Percentiles rank a stretch among this genome's conserved stretches.
These are phyloP conservation scores for Vollenhovia emeryi DNA, from an alignment of 1,140 invertebrate species.

Conservation along the genomic window DNA sequence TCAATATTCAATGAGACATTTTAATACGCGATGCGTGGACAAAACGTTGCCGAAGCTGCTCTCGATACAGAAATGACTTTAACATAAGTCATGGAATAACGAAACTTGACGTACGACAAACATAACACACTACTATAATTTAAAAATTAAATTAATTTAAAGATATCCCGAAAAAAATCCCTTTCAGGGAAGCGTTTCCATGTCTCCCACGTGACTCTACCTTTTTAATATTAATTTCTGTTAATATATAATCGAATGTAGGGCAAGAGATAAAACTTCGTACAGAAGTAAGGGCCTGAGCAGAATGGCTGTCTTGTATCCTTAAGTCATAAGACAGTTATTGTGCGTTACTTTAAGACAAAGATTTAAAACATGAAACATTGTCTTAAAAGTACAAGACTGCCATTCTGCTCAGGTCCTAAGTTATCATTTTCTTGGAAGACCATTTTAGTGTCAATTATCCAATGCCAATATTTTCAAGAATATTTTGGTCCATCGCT, in stretches of 20 bases:
- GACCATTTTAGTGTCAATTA: background rate
- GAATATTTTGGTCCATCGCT: background rate
- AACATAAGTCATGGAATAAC: background rate
- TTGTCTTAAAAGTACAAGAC: no score
- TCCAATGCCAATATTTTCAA: background rate
- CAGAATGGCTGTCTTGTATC: no score
- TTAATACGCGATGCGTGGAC: slow-evolving; percentile 24
- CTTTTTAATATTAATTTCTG: background rate
- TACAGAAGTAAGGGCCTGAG: no score
- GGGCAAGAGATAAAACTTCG: background rate
- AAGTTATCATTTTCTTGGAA: background rate
- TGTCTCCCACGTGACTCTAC: background rate
- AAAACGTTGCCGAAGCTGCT: background rate
- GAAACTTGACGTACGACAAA: background rate
- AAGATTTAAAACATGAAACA: no score
- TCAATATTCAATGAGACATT: slow-evolving; percentile 67
- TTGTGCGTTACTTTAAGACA: no score
- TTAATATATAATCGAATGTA: background rate
- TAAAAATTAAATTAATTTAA: background rate
- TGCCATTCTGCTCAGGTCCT: no score
- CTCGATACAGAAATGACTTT: background rate
- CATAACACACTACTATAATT: no score
- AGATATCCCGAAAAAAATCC: background rate
- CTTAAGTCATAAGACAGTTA: no score
- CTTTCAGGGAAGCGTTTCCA: background rate